A percentile compares a stretch with the other conserved stretches of the same genome.
Evolutionary conservation across 2,797 vertebrate genomes (phyloP).

Genomic region (Spatula clypeata): DNA sequence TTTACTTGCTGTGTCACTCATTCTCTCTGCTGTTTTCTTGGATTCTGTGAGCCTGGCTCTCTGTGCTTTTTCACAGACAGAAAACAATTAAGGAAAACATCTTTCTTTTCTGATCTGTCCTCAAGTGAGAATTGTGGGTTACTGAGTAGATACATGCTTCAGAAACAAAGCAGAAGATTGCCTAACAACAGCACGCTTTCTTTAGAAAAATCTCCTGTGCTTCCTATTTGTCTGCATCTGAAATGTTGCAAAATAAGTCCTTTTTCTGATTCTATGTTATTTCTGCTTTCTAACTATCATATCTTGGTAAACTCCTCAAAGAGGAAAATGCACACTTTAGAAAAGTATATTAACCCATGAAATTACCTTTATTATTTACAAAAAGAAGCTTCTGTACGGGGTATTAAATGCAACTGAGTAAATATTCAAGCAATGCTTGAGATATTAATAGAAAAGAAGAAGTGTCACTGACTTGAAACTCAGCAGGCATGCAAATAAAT

Average conservation of each 20-base stretch:
- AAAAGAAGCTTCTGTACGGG: neutral
- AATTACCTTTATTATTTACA: neutral
- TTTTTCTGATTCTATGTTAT: neutral
- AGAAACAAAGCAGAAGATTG: slow-evolving; percentile 48
- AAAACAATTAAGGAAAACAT: slow-evolving; percentile 17
- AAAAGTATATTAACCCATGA: neutral
- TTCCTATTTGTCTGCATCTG: slow-evolving; percentile 43
- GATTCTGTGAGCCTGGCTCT: neutral
- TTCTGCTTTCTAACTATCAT: slow-evolving; percentile 35
- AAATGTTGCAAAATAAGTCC: slow-evolving; percentile 21
- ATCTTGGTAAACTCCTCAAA: neutral
- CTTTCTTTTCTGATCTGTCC: slow-evolving; percentile 4
- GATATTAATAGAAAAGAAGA: slow-evolving; percentile 14
- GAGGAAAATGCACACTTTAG: neutral
- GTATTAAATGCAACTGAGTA: neutral
- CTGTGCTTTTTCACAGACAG: neutral
- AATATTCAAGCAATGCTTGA: slow-evolving; percentile 5
- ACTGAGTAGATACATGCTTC: slow-evolving; percentile 8
- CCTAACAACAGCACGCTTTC: slow-evolving; percentile 38
- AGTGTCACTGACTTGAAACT: slow-evolving; percentile 30
- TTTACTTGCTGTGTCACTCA: neutral
- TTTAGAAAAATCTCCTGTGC: slow-evolving; percentile 21
- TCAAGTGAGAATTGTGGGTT: slow-evolving; percentile 27
- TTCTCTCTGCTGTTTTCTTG: neutral
- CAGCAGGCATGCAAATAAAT: slow-evolving; percentile 13